These are phyloP conservation scores for Poecilia picta DNA, from an alignment of 2,797 vertebrate genomes.

Conservation along the genomic window DNA sequence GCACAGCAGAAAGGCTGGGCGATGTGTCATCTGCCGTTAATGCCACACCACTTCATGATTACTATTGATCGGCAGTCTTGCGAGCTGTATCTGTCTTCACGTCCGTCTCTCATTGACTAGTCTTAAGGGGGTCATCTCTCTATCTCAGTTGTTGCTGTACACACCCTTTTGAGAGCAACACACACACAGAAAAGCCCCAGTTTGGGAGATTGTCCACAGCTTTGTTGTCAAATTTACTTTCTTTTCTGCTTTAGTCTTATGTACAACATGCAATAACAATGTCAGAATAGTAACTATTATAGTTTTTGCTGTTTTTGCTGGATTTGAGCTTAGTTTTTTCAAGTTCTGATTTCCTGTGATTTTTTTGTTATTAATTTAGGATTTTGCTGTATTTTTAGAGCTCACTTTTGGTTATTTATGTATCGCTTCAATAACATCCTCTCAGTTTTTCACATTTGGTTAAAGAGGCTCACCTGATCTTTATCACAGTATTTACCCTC, in stretches of 20 bases:
- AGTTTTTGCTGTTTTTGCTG: neutral
- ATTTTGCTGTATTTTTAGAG: neutral
- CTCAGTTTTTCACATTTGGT: neutral
- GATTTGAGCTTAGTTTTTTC: neutral
- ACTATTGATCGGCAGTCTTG: slow-evolving; percentile 78
- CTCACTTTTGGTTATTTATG: neutral
- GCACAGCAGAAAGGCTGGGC: slow-evolving; percentile 61
- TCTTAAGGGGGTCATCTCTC: slow-evolving; percentile 67
- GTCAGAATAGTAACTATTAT: neutral
- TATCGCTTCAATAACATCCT: neutral
- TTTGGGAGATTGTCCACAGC: neutral
- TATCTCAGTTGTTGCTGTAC: slow-evolving; percentile 44
- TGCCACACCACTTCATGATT: slow-evolving; percentile 77
- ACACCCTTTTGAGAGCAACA: slow-evolving; percentile 25
- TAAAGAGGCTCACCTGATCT: neutral
- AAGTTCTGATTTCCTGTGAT: neutral
- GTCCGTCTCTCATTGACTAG: slow-evolving; percentile 76
- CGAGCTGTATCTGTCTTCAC: slow-evolving; percentile 68
- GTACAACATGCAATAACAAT: neutral
- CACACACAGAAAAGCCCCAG: neutral
- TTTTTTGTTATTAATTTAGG: neutral
- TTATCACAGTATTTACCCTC: neutral
- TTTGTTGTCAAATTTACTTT: neutral
- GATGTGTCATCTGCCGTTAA: slow-evolving; percentile 79
- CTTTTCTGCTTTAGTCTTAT: neutral